A percentile compares a stretch with the other conserved stretches of the same genome.
Evolutionary conservation across 2,888 invertebrate species (phyloP).

Genomic region (Harpalus rubripes): DNA sequence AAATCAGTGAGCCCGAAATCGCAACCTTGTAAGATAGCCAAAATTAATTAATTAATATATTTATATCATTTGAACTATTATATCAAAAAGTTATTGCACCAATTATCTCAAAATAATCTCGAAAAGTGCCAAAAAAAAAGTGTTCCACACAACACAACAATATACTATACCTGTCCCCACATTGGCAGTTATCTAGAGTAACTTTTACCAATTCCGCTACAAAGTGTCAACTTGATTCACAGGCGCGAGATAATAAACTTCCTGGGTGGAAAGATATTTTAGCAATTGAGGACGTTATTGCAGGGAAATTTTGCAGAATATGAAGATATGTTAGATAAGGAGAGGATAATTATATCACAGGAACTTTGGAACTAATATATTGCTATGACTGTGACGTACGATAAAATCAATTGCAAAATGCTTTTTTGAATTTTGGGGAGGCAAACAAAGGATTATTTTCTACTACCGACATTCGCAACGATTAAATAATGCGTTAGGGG

Average conservation of each 20-base stretch:
- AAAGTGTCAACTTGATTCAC: background rate
- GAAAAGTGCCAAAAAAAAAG: background rate
- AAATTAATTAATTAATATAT: background rate
- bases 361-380: no score
- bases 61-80: background rate
- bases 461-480: no score
- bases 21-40: no score
- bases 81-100: background rate
- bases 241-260: background rate
- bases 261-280: background rate
- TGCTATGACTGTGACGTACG: no score
- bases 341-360: background rate
- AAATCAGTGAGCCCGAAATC: no score
- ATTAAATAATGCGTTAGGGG: no score
- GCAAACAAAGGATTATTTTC: no score
- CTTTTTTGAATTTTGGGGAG: no score
- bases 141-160: background rate
- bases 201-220: background rate
- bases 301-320: slow-evolving; percentile 5
- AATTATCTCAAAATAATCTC: background rate
- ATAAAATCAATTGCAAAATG: no score
- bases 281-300: background rate
- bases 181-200: slow-evolving; percentile 2
- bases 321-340: background rate
- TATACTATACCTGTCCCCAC: background rate